Base-by-base conservation (phyloP, 2,797 vertebrate species). In the Malacoraja senta region DNA sequence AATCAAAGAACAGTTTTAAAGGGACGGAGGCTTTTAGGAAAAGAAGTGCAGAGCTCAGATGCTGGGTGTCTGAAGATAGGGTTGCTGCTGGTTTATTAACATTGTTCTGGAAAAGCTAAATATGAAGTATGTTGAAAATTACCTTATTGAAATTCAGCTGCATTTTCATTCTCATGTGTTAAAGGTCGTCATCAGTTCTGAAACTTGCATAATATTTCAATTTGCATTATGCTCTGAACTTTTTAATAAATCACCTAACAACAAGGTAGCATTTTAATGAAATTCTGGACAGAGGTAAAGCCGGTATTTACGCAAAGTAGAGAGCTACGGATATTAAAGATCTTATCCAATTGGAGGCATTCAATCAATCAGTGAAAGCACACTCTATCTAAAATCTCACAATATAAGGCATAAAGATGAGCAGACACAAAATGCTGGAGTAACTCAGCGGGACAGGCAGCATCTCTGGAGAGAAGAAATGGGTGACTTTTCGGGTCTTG, bases 271-370 rank as follows among this genome's bases (percentile, higher is more conserved):
- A 29, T 53, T 92, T 92, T 92, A 74, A 92, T 92, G 15, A 92
- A 74, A 76, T 38, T 12, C 38, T 38, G 1, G 44, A 17, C 35
- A 92, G 72, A 53, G 76, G 26, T 26, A 53, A 92, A 92, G 44
- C 24, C 26, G 76, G 76, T 74, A 53, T 72, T 38, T 74, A 26
- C 35, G 26, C 68, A 53, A 92, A 58, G 38, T 24, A 86, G 93
- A 63, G 29, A 94, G 93, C 93, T 93, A 68, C 71, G 71, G 83
- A 94, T 94, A 94, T 95, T 93, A 94, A 93, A 95, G 93, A 94
- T 94, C 94, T 95, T 96, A 94, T 94, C 93, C 93, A 93, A 94
- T 77, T 93, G n/a, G 93, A 81, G 74, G 93, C 21, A 91, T 95
- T 95, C 94, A 83, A 83, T 88, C 84, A 88, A 35, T 74, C 90